Conservation (phyloP, 2,113 vertebrate species). For the Fulica atra region DNA sequence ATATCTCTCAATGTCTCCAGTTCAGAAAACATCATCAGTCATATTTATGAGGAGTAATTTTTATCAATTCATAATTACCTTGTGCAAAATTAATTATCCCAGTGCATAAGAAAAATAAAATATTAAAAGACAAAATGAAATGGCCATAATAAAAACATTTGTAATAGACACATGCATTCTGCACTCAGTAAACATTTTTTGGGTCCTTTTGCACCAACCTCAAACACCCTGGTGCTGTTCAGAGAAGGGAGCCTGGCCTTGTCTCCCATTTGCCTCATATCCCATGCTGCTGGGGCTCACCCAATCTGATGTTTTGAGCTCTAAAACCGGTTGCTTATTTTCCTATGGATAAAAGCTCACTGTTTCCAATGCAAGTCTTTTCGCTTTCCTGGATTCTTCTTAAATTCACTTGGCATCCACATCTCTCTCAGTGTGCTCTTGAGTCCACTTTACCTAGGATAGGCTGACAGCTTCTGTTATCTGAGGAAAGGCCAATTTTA, state of each 20-base stretch:
- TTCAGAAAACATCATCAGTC: constrained; percentile 26
- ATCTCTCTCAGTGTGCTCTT: neutral
- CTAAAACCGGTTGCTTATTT: neutral
- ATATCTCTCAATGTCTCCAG: neutral
- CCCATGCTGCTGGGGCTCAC: neutral
- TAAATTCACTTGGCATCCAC: neutral
- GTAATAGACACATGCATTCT: neutral
- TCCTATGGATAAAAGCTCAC: neutral
- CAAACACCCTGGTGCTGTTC: neutral
- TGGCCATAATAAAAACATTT: neutral
- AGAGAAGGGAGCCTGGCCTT: neutral
- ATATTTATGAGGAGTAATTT: constrained; percentile 59
- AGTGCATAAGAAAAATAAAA: neutral
- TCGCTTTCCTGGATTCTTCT: neutral
- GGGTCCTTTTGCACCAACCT: neutral
- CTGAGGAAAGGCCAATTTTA: neutral
- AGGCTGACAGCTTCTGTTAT: neutral
- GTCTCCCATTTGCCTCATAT: neutral
- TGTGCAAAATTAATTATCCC: constrained; percentile 47
- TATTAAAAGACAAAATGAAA: constrained; percentile 31
- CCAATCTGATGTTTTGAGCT: neutral
- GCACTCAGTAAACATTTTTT: neutral
- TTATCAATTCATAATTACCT: constrained; percentile 48
- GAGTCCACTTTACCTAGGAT: neutral
- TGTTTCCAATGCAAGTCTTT: neutral